Evolutionary conservation across 1,140 invertebrate species (phyloP), one percentile per base, ranked within the genome.

Genomic region (Philotrypesis tridentata): DNA sequence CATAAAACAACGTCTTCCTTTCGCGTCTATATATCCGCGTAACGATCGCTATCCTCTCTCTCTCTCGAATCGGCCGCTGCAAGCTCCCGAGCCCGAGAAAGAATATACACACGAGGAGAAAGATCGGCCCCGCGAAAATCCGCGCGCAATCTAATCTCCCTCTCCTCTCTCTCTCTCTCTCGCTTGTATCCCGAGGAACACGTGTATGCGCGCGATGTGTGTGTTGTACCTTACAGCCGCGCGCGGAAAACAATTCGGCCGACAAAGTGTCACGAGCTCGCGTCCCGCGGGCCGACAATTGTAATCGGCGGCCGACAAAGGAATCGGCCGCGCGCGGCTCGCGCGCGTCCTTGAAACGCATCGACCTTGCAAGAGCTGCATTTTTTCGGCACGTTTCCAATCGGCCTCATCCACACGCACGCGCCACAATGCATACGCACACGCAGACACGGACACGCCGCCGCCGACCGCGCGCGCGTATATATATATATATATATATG

Each of bases 321-420:
- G 60, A 55, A 74, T 55, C 14, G 74, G 33, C 21, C 33, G 31
- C 55, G 21, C 5, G 48, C 67, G 65, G 60, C n/a, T 37, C 70
- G 1, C n/a, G 14, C 60, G 33, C 31, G 80, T 27, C 80, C 73
- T 82, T 82, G 80, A 76, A 76, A 70, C 31, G 23, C 63, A 9
- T 23, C 72, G 80, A 82, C 80, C 80, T 82, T 82, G 80, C 80
- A 75, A 60, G 40, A 60, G n/a, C 27, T 71, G 73, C 80, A 76
- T 82, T 70, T 81, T 82, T 82, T 82, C 80, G 73, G 67, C 80
- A 77, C 80, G 80, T 71, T 77, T 74, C 70, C 33, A 72, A 43
- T 72, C 48, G 33, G 17, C 33, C 70, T 23, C 9, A 71, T 4
- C 14, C 27, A 17, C 23, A 31, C 65, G 65, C 31, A 27, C 23